Percentiles rank a stretch among this genome's conserved stretches.
Evolutionary conservation across 2,113 vertebrate species (phyloP).

Genomic region (Polypterus bichir): DNA sequence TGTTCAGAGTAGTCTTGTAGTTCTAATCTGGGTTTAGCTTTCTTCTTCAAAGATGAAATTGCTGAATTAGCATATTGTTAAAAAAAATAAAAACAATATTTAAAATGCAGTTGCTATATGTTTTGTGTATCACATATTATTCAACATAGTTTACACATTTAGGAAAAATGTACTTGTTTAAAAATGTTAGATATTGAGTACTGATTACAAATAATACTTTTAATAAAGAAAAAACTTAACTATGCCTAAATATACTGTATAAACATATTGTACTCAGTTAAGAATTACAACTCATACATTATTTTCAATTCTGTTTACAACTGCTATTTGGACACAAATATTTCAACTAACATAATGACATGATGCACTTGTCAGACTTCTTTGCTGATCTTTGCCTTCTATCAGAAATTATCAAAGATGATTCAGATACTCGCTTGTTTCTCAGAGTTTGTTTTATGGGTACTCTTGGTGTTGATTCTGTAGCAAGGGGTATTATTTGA

Average conservation of each 20-base stretch:
- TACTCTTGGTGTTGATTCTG: neutral
- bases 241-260: no score
- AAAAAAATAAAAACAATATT: neutral
- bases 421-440: conserved; percentile 15
- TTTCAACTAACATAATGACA: neutral
- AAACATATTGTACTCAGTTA: no score
- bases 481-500: conserved; percentile 7
- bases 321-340: neutral
- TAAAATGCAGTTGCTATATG: no score
- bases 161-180: neutral
- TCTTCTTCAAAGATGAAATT: conserved; percentile 33
- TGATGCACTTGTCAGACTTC: neutral
- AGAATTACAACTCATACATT: no score
- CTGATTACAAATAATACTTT: neutral
- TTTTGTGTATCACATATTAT: no score
- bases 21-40: conserved; percentile 55
- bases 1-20: conserved; percentile 45
- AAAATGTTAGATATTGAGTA: neutral
- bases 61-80: conserved; percentile 23
- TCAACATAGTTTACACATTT: neutral
- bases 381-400: neutral
- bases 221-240: no score
- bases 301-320: no score
- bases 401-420: neutral
- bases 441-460: neutral